Base-by-base conservation (phyloP, 2,888 invertebrate species). In the Lepidocyrtoides sp. region DNA sequence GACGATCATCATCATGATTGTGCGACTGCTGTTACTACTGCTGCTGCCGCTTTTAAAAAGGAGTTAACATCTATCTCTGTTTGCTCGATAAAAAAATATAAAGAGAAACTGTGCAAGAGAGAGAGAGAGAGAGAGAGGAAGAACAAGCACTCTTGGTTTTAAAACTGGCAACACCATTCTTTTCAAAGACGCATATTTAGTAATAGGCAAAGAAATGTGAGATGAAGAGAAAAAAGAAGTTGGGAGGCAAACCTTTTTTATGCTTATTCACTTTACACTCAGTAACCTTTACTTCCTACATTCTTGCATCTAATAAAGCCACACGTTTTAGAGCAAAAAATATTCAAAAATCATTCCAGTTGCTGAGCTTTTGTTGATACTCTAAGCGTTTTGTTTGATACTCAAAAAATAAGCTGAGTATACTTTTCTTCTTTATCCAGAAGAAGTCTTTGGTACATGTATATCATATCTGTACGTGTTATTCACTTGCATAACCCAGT, bases 191-290 rank as follows among this genome's bases (percentile, higher is more conserved):
- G n/a, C n/a, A 23, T 26, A 4, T 36, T 36, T 7, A 17, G 75
- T 48, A 2, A n/a, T 23, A 23, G 48, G 44, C 14, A 48, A 48
- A 75, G 48, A 44, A 48, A 75, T 48, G 75, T 12, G 44, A 63
- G 63, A 63, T 26, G 14, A 32, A 3, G 32, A 17, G 7, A n/a
- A n/a, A n/a, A 7, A 10, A 51, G 83, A 36, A 41, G 44, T 66
- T 48, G 26, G 44, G 66, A 83, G 83, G 83, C 83, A 66, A 63
- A 32, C 10, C 82, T 44, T 69, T 54, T 69, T 48, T 32, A 14
- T 23, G 54, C 51, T 77, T 23, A 29, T 77, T 48, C 29, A 69
- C 83, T 66, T 32, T 36, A 32, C 36, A 41, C 83, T 57, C 0
- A 0, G 23, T 82, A 63, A 66, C 44, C 63, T 66, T 20, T 66